These are phyloP conservation scores for Sturmia bella DNA, from an alignment of 2,888 invertebrate genomes.

Conservation along the genomic window DNA sequence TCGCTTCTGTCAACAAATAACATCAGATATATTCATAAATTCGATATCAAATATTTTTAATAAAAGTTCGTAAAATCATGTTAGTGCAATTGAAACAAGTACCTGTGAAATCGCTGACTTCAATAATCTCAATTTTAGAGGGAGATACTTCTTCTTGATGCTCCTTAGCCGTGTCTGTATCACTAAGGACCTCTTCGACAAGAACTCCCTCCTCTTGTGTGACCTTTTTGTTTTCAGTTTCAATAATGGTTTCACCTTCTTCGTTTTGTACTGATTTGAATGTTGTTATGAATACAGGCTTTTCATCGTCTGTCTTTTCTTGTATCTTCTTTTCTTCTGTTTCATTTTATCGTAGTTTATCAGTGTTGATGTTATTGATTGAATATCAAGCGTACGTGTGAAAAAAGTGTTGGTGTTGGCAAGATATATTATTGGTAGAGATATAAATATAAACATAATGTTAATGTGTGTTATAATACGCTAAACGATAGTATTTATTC, in stretches of 20 bases:
- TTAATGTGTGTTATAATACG: constrained; percentile 14
- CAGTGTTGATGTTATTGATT: constrained; percentile 31
- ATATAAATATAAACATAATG: constrained; percentile 36
- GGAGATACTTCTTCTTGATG: constrained; percentile 74
- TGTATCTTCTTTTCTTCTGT: constrained; percentile 75
- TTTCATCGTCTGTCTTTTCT: constrained; percentile 78
- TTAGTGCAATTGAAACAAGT: constrained; percentile 71
- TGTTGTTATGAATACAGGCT: constrained; percentile 81
- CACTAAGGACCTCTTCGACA: constrained; percentile 81
- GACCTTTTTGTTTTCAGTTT: constrained; percentile 80
- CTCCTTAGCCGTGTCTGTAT: constrained; percentile 76
- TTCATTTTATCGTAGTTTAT: constrained; percentile 71
- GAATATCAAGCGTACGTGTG: constrained; percentile 13
- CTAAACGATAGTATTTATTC: constrained; percentile 6
- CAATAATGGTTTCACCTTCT: constrained; percentile 79
- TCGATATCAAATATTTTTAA: neutral
- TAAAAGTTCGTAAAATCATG: constrained; percentile 10
- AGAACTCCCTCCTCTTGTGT: constrained; percentile 80
- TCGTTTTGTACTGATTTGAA: constrained; percentile 81
- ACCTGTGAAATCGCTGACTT: constrained; percentile 80
- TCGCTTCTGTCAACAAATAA: neutral
- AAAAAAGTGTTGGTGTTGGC: constrained; percentile 31
- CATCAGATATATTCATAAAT: neutral
- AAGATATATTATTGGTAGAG: constrained; percentile 15
- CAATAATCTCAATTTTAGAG: constrained; percentile 79